Percentiles rank a stretch among this genome's conserved stretches.
These are phyloP conservation scores for Perognathus longimembris DNA, from an alignment of 2,113 vertebrate species.

Conservation along the genomic window DNA sequence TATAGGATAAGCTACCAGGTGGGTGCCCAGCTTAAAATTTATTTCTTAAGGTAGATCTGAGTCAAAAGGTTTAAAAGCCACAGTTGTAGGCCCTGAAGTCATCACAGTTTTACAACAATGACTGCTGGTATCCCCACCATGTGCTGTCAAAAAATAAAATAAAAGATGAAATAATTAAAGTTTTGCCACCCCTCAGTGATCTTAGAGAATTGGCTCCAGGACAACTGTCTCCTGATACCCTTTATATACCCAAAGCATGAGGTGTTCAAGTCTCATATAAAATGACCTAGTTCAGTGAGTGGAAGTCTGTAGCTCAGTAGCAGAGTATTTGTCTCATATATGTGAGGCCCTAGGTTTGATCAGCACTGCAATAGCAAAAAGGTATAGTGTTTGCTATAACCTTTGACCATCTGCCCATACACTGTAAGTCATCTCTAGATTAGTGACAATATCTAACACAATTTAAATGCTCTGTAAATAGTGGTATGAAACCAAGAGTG, in stretches of 20 bases:
- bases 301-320: neutral
- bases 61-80: slow-evolving; percentile 33
- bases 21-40: neutral
- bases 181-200: neutral
- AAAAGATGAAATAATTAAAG: slow-evolving; percentile 30
- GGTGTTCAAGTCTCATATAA: neutral
- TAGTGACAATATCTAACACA: neutral
- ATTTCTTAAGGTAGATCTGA: slow-evolving; percentile 14
- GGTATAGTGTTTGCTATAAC: neutral
- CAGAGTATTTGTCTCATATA: neutral
- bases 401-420: neutral
- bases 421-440: neutral
- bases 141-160: slow-evolving; percentile 15
- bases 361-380: neutral
- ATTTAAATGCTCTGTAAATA: neutral
- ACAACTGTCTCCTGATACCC: neutral
- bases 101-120: slow-evolving; percentile 29
- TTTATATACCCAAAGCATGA: neutral
- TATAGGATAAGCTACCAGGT: too few relatives aligned
- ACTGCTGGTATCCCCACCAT: slow-evolving; percentile 22
- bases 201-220: neutral
- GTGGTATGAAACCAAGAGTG: too few relatives aligned
- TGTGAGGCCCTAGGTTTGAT: neutral
- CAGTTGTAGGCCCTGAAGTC: neutral
- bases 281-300: neutral